phyloP scores from a whole-genome alignment of 2,888 invertebrate species.

The Polymixis lichenea region DNA sequence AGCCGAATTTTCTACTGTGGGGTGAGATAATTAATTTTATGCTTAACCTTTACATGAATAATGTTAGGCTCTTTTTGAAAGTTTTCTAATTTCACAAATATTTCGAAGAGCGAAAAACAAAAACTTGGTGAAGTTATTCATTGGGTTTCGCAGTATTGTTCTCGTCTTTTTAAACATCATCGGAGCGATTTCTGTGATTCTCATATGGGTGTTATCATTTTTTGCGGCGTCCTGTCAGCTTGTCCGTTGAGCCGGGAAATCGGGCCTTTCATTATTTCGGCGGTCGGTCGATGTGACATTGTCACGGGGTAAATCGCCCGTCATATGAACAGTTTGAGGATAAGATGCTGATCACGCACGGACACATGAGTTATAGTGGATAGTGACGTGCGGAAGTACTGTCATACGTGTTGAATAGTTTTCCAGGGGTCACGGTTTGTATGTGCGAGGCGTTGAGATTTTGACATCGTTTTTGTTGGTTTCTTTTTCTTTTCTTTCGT shows the following conservation, averaged over 20 bases:
- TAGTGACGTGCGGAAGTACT: conserved; percentile 25
- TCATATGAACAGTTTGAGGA: conserved; percentile 47
- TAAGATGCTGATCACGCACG: conserved; percentile 56
- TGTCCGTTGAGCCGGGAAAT: conserved; percentile 68
- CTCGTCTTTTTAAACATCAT: conserved; percentile 22
- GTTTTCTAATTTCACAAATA: conserved; percentile 23
- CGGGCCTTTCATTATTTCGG: conserved; percentile 58
- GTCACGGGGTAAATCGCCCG: conserved; percentile 61
- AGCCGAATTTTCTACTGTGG: conserved; percentile 19
- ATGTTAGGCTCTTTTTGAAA: conserved; percentile 12
- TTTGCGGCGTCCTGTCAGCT: conserved; percentile 53
- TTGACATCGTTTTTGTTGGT: neutral
- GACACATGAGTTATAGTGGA: conserved; percentile 40
- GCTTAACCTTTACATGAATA: conserved; percentile 19
- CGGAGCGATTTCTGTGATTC: conserved; percentile 40
- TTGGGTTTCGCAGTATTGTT: conserved; percentile 11
- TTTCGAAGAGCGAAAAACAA: conserved; percentile 1
- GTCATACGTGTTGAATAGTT: conserved; percentile 22
- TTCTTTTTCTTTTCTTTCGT: neutral
- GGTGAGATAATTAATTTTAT: conserved; percentile 40
- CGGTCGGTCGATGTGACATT: conserved; percentile 44
- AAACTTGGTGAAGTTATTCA: conserved; percentile 6
- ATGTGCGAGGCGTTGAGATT: conserved; percentile 7
- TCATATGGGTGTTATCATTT: conserved; percentile 62
- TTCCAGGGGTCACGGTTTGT: conserved; percentile 14